Evolutionary conservation across 2,797 vertebrate species (phyloP).

Genomic region (Sus cebifrons): DNA sequence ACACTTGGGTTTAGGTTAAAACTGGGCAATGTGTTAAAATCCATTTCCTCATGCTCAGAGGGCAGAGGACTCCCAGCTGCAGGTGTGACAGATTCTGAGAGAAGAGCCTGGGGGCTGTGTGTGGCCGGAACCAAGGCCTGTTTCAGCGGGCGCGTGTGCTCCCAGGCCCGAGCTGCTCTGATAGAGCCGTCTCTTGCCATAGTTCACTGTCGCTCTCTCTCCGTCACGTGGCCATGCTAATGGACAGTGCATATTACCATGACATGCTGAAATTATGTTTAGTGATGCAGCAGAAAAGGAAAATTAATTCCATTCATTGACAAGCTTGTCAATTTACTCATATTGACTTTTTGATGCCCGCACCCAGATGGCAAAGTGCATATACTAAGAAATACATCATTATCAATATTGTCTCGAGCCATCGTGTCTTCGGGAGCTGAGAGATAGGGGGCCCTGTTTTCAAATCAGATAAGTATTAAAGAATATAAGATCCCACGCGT

Average conservation of each 20-base stretch:
- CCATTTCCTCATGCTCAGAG: constrained; percentile 41
- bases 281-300: constrained; percentile 81
- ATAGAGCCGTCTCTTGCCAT: neutral
- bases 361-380: constrained; percentile 82
- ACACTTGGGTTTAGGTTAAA: constrained; percentile 1
- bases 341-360: constrained; percentile 85
- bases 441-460: neutral
- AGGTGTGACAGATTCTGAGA: constrained; percentile 40
- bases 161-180: fast-evolving
- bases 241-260: constrained; percentile 71
- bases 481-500: neutral
- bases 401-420: constrained; percentile 76
- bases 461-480: neutral
- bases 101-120: neutral
- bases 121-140: fast-evolving
- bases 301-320: constrained; percentile 87
- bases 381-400: constrained; percentile 83
- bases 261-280: constrained; percentile 80
- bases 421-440: constrained; percentile 46
- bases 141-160: fast-evolving
- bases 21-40: constrained; percentile 44
- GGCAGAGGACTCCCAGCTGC: constrained; percentile 54
- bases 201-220: neutral
- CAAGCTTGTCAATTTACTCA: constrained; percentile 86
- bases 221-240: neutral